Evolutionary conservation across 2,113 vertebrate genomes (phyloP), one percentile per base, ranked within the genome.

Genomic region (Ginglymostoma cirratum): DNA sequence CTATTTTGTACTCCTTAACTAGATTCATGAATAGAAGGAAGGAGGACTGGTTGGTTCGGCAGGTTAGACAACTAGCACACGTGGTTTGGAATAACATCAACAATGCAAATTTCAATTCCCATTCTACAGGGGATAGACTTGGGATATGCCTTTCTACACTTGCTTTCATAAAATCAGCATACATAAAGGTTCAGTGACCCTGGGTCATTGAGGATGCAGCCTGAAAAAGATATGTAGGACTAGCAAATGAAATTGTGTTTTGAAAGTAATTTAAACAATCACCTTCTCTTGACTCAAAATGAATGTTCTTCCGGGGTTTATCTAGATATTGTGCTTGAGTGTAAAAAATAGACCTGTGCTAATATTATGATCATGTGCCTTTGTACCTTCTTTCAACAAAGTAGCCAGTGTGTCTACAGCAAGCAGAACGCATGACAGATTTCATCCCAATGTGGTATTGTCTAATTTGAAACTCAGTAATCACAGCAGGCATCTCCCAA

Each of bases 401-500:
- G 96, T 97, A 98, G 98, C 97, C 97, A 98, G 97, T 97, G 98
- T 98, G 98, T 98, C 98, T 98, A 97, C 96, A 97, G 97, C 98
- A 98, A 98, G 97, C 98, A 97, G 97, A 98, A 97, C 97, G 97
- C 98, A 98, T 99, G 99, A 99, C 98, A 99, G 98, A 99, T 99
- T 98, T 98, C 98, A 99, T 99, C 99, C 98, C 98, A 98, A 97
- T 98, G 98, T 98, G 98, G 98, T 98, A 97, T 98, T 98, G 97
- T 98, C 99, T 98, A 99, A 99, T 99, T 48, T 30, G 99, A 99
- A 98, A 98, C 98, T 98, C 98, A 98, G 97, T 98, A 98, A 99
- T 98, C 98, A 99, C 97, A 97, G 97, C 67, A 96, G 96, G 95
- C 45, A 96, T 98, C 98, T 98, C 98, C 98, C 97, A 97, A 97